Percentiles rank a stretch among this genome's conserved stretches.
Conservation (phyloP, 2,888 invertebrate genomes). For the Pseudoips prasinana region DNA sequence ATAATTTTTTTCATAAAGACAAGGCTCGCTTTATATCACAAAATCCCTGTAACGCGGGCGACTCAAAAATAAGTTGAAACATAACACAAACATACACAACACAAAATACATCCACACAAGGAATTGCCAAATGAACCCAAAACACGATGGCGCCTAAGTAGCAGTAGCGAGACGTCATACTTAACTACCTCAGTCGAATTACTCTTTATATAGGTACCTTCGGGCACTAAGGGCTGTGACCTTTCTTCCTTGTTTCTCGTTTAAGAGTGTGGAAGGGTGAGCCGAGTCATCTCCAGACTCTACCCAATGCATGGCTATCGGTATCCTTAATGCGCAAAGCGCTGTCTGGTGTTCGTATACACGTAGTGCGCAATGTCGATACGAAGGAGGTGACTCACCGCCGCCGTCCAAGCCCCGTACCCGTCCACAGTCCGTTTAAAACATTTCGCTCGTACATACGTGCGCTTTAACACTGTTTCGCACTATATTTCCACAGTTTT, state of each 20-base stretch:
- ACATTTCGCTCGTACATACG: slow-evolving; percentile 42
- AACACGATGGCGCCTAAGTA: no score
- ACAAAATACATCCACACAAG: no score
- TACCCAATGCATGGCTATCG: not conserved
- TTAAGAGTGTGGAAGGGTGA: slow-evolving; percentile 1
- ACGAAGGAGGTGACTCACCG: slow-evolving; percentile 40
- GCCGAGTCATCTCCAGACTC: not conserved
- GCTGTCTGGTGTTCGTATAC: slow-evolving; percentile 11
- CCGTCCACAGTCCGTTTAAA: slow-evolving; percentile 40
- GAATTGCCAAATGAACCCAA: no score
- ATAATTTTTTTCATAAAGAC: no score
- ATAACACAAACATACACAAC: no score
- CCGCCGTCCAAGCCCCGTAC: slow-evolving; percentile 24
- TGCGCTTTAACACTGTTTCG: slow-evolving; percentile 36
- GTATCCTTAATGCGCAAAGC: slow-evolving; percentile 17
- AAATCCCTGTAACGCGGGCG: no score
- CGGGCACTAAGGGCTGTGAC: not conserved
- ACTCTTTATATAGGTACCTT: no score
- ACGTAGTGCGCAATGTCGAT: slow-evolving; percentile 34
- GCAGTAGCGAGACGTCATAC: no score
- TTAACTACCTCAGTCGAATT: no score
- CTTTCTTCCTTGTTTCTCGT: slow-evolving; percentile 3
- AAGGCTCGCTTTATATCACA: no score
- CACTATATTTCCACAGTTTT: slow-evolving; percentile 8
- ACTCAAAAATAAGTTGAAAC: no score